Evolutionary conservation across 2,888 invertebrate species (phyloP).

Genomic region (Drosophila suboccidentalis): DNA sequence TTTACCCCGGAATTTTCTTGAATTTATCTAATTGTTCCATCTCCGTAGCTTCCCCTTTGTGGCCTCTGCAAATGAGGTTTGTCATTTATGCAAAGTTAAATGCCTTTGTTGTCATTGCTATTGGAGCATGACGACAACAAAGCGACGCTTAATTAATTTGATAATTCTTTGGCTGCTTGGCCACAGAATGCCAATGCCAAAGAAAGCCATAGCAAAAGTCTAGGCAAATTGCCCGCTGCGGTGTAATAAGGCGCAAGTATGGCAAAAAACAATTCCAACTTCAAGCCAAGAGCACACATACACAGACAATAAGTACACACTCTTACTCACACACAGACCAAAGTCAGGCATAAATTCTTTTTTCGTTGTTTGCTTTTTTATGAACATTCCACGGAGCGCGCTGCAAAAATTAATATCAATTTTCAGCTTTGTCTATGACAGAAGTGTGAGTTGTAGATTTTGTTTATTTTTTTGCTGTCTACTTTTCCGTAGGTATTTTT

Average conservation of each 20-base stretch:
- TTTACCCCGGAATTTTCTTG: background rate
- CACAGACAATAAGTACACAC: slow-evolving; percentile 2
- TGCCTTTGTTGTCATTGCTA: slow-evolving; percentile 29
- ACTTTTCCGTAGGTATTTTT: slow-evolving; percentile 24
- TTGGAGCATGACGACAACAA: slow-evolving; percentile 48
- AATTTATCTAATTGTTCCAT: slow-evolving; percentile 17
- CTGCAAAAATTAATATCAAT: slow-evolving; percentile 78
- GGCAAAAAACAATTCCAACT: slow-evolving; percentile 46
- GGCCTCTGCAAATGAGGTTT: slow-evolving; percentile 45
- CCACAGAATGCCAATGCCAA: slow-evolving; percentile 51
- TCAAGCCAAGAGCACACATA: slow-evolving; percentile 4
- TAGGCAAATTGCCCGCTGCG: slow-evolving; percentile 42
- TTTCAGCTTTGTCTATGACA: slow-evolving; percentile 73
- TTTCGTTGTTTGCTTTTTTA: slow-evolving; percentile 51
- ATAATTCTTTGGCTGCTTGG: slow-evolving; percentile 50
- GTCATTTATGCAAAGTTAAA: slow-evolving; percentile 41
- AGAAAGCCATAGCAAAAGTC: slow-evolving; percentile 34
- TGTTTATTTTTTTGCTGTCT: slow-evolving; percentile 27
- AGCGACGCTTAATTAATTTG: slow-evolving; percentile 74
- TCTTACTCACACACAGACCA: slow-evolving; percentile 5
- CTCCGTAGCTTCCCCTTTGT: slow-evolving; percentile 1
- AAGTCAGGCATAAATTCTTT: slow-evolving; percentile 28
- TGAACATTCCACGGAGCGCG: slow-evolving; percentile 61
- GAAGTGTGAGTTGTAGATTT: slow-evolving; percentile 30
- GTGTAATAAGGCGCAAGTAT: slow-evolving; percentile 56